A percentile compares a stretch with the other conserved stretches of the same genome.
phyloP scores from a whole-genome alignment of 2,888 invertebrate genomes.

The Epsilonema sp. region DNA sequence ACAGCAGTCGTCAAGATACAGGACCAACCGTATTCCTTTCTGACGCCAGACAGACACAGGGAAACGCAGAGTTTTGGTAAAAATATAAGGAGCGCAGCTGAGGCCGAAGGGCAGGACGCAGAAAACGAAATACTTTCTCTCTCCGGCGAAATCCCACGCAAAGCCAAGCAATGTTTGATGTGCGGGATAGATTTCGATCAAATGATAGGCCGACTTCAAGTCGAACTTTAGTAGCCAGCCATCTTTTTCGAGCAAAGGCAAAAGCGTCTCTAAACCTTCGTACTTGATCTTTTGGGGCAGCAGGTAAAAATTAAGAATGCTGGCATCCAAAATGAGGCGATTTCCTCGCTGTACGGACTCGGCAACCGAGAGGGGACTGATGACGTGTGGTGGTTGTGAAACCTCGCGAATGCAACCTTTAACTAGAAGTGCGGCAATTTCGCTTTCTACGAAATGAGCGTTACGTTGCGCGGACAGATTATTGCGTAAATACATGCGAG shows the following conservation, averaged over 20 bases:
- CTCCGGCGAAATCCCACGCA: background rate
- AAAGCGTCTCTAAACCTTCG: background rate
- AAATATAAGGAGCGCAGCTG: background rate
- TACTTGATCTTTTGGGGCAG: background rate
- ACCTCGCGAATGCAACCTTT: no score
- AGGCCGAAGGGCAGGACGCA: no score
- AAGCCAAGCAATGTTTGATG: background rate
- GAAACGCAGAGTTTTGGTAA: background rate
- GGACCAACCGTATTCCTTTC: no score
- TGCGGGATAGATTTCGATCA: background rate
- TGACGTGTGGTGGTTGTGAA: background rate
- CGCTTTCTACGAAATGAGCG: no score
- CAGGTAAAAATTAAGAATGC: background rate
- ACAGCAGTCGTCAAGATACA: no score
- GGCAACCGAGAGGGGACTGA: constrained; percentile 3
- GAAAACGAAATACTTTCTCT: constrained; percentile 1
- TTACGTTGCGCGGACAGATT: no score
- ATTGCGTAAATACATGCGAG: no score
- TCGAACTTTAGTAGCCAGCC: constrained; percentile 1
- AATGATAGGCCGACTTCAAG: constrained; percentile 4
- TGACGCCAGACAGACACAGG: no score
- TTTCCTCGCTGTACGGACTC: background rate
- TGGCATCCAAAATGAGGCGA: constrained; percentile 1
- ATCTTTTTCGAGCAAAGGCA: background rate
- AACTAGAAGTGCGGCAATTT: no score